Base-by-base conservation (phyloP, 2,888 invertebrate species). In the Cabera pusaria region DNA sequence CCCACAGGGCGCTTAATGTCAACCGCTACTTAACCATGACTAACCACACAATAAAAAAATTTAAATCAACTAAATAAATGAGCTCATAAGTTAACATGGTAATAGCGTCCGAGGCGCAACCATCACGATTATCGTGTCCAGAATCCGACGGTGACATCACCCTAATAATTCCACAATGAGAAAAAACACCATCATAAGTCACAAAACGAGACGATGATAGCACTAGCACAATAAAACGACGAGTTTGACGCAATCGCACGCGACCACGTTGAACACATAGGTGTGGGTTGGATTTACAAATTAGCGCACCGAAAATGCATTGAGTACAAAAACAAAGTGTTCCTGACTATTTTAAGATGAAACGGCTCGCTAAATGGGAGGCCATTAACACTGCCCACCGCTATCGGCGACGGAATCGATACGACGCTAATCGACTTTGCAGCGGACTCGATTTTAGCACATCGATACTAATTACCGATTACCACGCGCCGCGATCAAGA, bases 391-490 rank as follows among this genome's bases (percentile, higher is more conserved):
- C 75, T 75, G 65, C 76, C 79, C 72, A 81, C 76, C 56, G 60
- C 52, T 63, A 70, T 66, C 65, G 64, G 63, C 63, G 68, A 63
- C 71, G 66, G 72, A 73, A 76, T 79, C 75, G 72, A 74, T 72
- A 64, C 59, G 56, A 71, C 63, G 75, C 74, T 80, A 79, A 81
- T 77, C 72, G 76, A 73, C 60, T 60, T 61, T 53, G 54, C 66
- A 54, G 69, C 64, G 60, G 64, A 76, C 65, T 73, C 59, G 55
- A 72, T 84, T 82, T 85, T 81, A 83, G 81, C 83, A 80, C 76
- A 60, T 79, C 67, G 63, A 60, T 76, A 75, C 79, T 84, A 84
- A 85, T 77, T 59, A 75, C 70, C 75, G 79, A 84, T 79, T 76
- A 79, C 68, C 66, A 72, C 66, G 62, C 53, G 59, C 54, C 56